These are phyloP conservation scores for Anneissia japonica DNA, from an alignment of 35 echinoderm and acorn worm species.

Conservation along the genomic window DNA sequence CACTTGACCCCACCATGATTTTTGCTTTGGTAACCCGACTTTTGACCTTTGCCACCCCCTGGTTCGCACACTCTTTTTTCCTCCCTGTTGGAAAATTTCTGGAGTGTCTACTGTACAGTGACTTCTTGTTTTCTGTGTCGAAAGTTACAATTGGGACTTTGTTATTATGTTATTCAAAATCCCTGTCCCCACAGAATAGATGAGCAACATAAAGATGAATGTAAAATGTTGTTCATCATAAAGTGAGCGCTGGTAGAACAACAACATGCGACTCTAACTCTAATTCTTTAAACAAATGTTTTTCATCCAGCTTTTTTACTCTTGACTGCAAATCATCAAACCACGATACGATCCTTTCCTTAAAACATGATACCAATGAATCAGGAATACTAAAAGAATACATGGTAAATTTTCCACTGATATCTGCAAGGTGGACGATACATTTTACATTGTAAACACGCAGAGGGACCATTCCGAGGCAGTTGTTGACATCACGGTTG, in stretches of 20 bases:
- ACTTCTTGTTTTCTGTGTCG: too few species aligned
- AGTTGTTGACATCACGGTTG: neutral
- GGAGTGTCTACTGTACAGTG: too few species aligned
- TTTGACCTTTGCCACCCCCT: too few species aligned
- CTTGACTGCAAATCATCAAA: slow-evolving; percentile 3
- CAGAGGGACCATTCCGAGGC: slow-evolving; percentile 4
- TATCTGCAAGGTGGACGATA: neutral
- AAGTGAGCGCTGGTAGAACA: neutral
- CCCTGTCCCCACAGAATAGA: too few species aligned
- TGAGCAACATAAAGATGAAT: too few species aligned
- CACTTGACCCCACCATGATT: too few species aligned
- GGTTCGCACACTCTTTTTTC: too few species aligned
- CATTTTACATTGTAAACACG: neutral
- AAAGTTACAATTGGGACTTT: too few species aligned
- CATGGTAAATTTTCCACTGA: slow-evolving; percentile 4
- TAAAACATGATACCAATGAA: neutral
- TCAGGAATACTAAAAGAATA: slow-evolving; percentile 63
- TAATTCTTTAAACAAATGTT: neutral
- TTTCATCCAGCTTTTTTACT: neutral
- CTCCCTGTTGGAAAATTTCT: too few species aligned
- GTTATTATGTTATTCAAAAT: too few species aligned
- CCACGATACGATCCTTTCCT: slow-evolving; percentile 17
- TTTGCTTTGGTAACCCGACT: too few species aligned
- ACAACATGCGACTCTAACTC: neutral
- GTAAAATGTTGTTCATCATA: neutral